Evolutionary conservation across 2,797 vertebrate species (phyloP).

Genomic region (Enteromius radiatus): DNA sequence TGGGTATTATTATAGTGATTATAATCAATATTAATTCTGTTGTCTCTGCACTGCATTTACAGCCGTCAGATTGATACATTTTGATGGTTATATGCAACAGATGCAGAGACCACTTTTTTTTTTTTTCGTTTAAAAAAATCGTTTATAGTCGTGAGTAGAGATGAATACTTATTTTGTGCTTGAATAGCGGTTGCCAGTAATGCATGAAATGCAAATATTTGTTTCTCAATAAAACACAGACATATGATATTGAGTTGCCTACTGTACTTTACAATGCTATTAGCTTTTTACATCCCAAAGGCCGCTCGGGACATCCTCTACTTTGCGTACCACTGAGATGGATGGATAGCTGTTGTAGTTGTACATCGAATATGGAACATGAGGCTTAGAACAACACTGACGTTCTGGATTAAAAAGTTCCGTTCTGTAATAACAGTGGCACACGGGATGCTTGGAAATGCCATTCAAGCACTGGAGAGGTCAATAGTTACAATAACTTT

Average conservation of each 20-base stretch:
- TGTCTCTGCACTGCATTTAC: slow-evolving; percentile 44
- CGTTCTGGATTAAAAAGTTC: slow-evolving; percentile 77
- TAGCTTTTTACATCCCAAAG: not conserved
- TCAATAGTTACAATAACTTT: slow-evolving; percentile 87
- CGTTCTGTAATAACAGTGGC: slow-evolving; percentile 73
- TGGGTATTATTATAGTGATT: slow-evolving; percentile 14
- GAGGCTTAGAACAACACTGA: slow-evolving; percentile 72
- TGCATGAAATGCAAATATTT: not conserved
- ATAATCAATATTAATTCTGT: slow-evolving; percentile 27
- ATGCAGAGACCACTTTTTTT: not conserved
- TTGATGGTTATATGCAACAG: not conserved
- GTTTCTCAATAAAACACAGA: slow-evolving; percentile 7
- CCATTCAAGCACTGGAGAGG: slow-evolving; percentile 79
- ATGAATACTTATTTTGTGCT: not conserved
- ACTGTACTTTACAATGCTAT: not conserved
- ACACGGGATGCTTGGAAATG: slow-evolving; percentile 74
- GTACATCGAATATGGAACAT: slow-evolving; percentile 71
- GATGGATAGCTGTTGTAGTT: slow-evolving; percentile 64
- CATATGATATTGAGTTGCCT: not conserved
- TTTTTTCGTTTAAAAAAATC: too few relatives aligned
- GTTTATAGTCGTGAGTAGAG: not conserved
- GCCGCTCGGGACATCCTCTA: not conserved
- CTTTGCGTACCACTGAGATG: slow-evolving; percentile 47
- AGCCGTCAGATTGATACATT: slow-evolving; percentile 2
- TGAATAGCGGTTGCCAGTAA: not conserved